Base-by-base conservation (phyloP, 2,113 vertebrate species). In the Xiphophorus couchianus region DNA sequence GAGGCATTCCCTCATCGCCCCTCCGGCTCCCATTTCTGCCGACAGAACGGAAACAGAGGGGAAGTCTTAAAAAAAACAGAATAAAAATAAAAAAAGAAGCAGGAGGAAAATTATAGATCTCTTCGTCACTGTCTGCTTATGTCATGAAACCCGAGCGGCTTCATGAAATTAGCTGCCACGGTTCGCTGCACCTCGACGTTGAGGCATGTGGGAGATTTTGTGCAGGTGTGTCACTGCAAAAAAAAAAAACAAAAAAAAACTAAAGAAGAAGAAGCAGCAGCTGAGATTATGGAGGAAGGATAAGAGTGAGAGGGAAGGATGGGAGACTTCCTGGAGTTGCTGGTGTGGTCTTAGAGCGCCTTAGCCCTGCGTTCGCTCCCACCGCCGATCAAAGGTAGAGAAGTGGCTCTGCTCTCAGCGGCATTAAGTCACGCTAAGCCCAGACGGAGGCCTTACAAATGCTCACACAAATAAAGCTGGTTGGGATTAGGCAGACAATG, bases 371-470 rank as follows among this genome's bases (percentile, higher is more conserved):
- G 33, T 81, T 73, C 62, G 83, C 86, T 90, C 86, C 86, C 90
- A 87, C 86, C 37, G 27, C 0, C 61, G 87, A 93, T 92, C 92
- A 93, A 93, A 92, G 88, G 81, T 88, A 69, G 80, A 84, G 88
- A 89, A 89, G 90, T 88, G 84, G 86, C 87, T 81, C 27, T 71
- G 86, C 86, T 90, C 89, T 84, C 79, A 2, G 78, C 30, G 27
- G 86, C 86, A 83, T 86, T 92, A 90, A 93, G 86, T 88, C 90
- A 79, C 42, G 54, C 75, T 92, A 90, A 91, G 92, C 91, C 88
- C 30, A 86, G 86, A 88, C 81, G 77, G 88, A 90, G 90, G 89
- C 85, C 90, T 68, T 83, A 86, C 89, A 86, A 67, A 91, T 81
- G 87, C 91, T 83, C 81, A 71, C 80, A 64, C 90, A 83, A 89